Base-by-base conservation (phyloP, 2,113 vertebrate species). In the Microtus richardsoni region DNA sequence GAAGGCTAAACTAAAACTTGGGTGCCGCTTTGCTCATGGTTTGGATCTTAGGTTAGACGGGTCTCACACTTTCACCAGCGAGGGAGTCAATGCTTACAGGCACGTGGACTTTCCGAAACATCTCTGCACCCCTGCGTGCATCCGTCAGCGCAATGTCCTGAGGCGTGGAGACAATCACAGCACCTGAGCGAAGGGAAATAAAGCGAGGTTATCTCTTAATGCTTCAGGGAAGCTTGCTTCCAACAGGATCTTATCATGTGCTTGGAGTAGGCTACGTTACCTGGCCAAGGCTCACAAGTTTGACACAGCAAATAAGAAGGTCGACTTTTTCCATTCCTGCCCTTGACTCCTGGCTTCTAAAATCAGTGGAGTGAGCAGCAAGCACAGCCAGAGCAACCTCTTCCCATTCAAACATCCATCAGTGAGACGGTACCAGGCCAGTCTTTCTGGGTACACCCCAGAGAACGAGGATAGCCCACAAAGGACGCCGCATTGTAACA, bases 81-180 rank as follows among this genome's bases (percentile, higher is more conserved):
- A 97, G 64, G 30, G 58, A 49, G 16, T n/a, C 97, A 60, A 94
- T 30, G 62, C 99, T 99, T 99, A 99, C 99, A 96, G 99, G 99
- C 62, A 99, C 99, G 0, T 99, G 98, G 82, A 99, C 99, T 98
- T 99, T 99, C 70, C 98, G 98, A 98, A 99, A 99, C 99, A 99
- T 99, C 98, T 99, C 99, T 0, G 99, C 99, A 96, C 99, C 99
- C 98, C 99, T 99, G 87, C 52, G 98, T 30, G 99, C 99, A 95
- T 99, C 99, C 97, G 99, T 78, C 97, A 99, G 96, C 58, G 99
- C 99, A 28, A 99, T 99, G 0, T 99, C 99, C 97, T 99, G 99
- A 0, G 99, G 99, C 0, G 99, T 99, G 2, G 99, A 99, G 94
- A 99, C 98, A 4, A 99, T 99, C 83, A 99, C 99, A 22, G 99